phyloP scores from a whole-genome alignment of 2,113 vertebrate species.

The Percopsis transmontana region DNA sequence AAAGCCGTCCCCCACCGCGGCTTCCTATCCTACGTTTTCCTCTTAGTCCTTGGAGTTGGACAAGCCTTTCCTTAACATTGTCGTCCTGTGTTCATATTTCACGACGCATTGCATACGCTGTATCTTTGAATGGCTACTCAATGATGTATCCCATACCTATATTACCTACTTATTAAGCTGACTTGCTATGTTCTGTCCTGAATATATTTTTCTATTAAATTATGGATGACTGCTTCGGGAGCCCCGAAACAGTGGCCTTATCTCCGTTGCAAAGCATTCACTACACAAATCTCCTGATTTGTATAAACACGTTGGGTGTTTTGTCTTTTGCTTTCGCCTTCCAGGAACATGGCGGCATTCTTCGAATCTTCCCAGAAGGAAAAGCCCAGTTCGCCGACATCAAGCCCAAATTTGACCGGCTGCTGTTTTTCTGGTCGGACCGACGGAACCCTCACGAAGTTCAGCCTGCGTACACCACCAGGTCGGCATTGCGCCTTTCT shows the following conservation, averaged over 20 bases:
- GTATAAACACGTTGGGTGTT: slow-evolving; percentile 26
- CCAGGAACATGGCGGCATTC: slow-evolving; percentile 93
- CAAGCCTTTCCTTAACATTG: slow-evolving; percentile 52
- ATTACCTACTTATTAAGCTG: background rate
- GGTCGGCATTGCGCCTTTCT: slow-evolving; percentile 80
- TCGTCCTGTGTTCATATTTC: slow-evolving; percentile 40
- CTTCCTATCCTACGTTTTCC: slow-evolving; percentile 70
- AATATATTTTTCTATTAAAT: background rate
- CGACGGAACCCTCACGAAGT: slow-evolving; percentile 98
- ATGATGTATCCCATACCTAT: background rate
- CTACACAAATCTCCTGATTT: slow-evolving; percentile 29
- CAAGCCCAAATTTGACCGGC: slow-evolving; percentile 96
- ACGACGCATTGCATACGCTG: slow-evolving; percentile 9
- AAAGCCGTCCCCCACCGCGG: slow-evolving; percentile 67
- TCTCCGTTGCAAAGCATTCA: slow-evolving; percentile 12
- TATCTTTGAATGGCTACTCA: slow-evolving; percentile 11
- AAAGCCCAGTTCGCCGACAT: slow-evolving; percentile 98
- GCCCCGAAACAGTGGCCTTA: slow-evolving; percentile 2
- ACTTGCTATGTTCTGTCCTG: background rate
- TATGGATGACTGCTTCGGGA: background rate
- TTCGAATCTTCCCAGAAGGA: slow-evolving; percentile 98
- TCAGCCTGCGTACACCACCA: slow-evolving; percentile 92
- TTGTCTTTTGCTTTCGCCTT: slow-evolving; percentile 49
- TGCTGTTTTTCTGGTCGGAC: slow-evolving; percentile 98
- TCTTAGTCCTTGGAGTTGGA: slow-evolving; percentile 46